Evolutionary conservation across 1,140 invertebrate genomes (phyloP).

Genomic region (Heliconius himera): DNA sequence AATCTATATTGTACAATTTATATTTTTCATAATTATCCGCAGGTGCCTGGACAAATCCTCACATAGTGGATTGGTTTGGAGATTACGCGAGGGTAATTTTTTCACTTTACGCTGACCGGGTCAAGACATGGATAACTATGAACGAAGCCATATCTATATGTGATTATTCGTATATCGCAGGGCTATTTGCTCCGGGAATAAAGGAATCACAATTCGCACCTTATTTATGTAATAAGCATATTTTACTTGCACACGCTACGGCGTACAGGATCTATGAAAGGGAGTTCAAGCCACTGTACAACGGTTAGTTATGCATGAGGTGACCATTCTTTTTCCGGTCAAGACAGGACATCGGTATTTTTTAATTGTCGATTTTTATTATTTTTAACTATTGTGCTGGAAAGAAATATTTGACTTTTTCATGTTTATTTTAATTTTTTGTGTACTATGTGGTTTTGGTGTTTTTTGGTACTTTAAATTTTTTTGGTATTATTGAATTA

Average conservation of each 20-base stretch:
- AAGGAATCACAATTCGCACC: slow-evolving; percentile 33
- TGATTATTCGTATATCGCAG: slow-evolving; percentile 34
- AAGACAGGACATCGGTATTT: too few species aligned
- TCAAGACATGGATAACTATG: slow-evolving; percentile 38
- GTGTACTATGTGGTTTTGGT: too few species aligned
- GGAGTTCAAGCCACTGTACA: slow-evolving; percentile 27
- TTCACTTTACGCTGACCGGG: slow-evolving; percentile 32
- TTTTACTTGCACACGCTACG: slow-evolving; percentile 35
- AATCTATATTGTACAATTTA: too few species aligned
- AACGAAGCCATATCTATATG: slow-evolving; percentile 35
- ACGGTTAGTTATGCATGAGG: slow-evolving; percentile 16
- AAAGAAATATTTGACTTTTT: too few species aligned
- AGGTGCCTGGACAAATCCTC: slow-evolving; percentile 39
- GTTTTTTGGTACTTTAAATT: too few species aligned
- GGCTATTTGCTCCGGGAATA: slow-evolving; percentile 17
- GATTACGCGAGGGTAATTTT: slow-evolving; percentile 34
- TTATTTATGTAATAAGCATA: slow-evolving; percentile 36
- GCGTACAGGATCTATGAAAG: slow-evolving; percentile 32
- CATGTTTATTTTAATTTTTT: too few species aligned
- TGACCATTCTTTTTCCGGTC: too few species aligned
- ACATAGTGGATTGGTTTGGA: slow-evolving; percentile 34
- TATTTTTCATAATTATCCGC: neutral
- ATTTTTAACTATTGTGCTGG: too few species aligned
- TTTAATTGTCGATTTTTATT: too few species aligned
- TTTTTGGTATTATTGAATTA: too few species aligned